Base-by-base conservation (phyloP, 64 coral and sea anemone species). In the Acropora tenuis region DNA sequence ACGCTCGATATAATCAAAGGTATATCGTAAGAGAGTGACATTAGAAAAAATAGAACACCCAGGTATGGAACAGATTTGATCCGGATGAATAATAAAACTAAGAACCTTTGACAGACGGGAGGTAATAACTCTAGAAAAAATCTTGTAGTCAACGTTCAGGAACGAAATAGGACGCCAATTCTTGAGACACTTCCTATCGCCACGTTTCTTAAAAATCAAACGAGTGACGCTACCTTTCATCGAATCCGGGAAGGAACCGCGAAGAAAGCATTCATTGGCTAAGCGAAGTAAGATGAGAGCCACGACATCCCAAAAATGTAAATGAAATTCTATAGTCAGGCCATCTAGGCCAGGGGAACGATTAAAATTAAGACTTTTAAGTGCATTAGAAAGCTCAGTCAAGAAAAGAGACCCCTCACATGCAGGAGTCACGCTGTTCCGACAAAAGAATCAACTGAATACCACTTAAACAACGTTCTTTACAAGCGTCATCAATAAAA, bases 121-220 rank as follows among this genome's bases (percentile, higher is more conserved):
- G 10, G 78, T 66, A 7, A 90, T 0, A 0, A 13, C 53, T 6
- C 71, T 90, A 12, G 89, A 77, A 16, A 73, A 0, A 30, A 82
- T 19, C 41, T 90, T 90, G 40, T 90, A 90, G 16, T 80, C 89
- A 1, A 52, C 47, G 72, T 90, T 90, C 5, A 90, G n/a, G n/a
- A 80, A 16, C 40, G 76, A 80, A 6, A 90, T 80, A 2, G 88
- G 76, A 1, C 78, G 81, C 1, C 81, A 15, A 5, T 47, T 2
- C 50, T 46, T 20, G 16, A 45, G 49, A 30, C 30, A 30, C 30
- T 30, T 30, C 30, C 30, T 30, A 17, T 90, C 78, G 12, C 65
- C 78, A 8, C 73, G 73, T 20, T 80, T 80, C 17, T 90, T 90
- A 78, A 15, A 69, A 5, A 90, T 8, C 1, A 82, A 15, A n/a